phyloP scores from a whole-genome alignment of 2,113 vertebrate species.

The Burhinus bistriatus region DNA sequence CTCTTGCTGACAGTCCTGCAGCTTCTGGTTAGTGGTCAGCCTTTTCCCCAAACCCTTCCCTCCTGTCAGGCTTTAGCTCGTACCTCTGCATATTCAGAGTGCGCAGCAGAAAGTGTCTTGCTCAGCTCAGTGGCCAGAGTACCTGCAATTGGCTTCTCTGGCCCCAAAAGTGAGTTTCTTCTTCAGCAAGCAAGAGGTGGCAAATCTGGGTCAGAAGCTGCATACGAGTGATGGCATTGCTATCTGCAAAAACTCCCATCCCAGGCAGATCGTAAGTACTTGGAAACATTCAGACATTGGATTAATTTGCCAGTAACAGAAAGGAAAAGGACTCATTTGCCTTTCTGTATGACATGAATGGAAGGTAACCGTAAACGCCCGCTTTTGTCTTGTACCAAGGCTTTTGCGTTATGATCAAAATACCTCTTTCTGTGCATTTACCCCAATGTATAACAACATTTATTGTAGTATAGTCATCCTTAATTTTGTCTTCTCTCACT shows the following conservation, averaged over 20 bases:
- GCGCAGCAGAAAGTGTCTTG: not conserved
- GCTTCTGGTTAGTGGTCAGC: not conserved
- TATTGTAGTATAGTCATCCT: not conserved
- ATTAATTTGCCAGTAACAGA: not conserved
- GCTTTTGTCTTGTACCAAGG: not conserved
- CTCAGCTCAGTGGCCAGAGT: not conserved
- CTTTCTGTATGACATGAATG: not conserved
- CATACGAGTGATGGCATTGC: accelerated
- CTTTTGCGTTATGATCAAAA: not conserved
- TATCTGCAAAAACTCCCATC: not conserved
- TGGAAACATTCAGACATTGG: not conserved
- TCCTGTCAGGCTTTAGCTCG: accelerated
- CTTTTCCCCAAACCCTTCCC: not conserved
- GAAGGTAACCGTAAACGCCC: not conserved
- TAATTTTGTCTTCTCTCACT: not conserved
- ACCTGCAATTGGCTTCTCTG: not conserved
- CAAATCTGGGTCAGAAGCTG: not conserved
- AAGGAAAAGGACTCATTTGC: not conserved
- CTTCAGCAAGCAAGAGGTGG: not conserved
- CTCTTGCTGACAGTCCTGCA: not conserved
- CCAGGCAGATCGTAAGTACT: not conserved
- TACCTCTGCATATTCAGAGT: not conserved
- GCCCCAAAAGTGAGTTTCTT: not conserved
- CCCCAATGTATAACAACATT: not conserved
- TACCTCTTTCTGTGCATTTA: not conserved